Evolutionary conservation across 2,888 invertebrate species (phyloP), one percentile per base, ranked within the genome.

Genomic region (Autographa pulchrina): DNA sequence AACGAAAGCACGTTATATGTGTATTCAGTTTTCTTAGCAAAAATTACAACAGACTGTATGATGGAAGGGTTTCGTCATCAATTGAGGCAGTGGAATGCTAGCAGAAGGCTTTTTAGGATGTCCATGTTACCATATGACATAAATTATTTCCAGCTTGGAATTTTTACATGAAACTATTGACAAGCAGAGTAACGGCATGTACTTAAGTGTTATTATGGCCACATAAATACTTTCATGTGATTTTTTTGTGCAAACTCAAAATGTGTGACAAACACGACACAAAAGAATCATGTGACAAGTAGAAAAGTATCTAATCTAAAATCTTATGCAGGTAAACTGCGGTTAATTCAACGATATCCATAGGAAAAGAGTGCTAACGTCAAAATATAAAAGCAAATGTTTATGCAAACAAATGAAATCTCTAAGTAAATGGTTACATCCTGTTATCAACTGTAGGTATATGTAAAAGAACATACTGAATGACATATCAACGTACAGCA

Each of bases 271-370:
- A n/a, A n/a, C n/a, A 48, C 43, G 38, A 14, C 3, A 43, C n/a
- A n/a, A 7, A 16, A n/a, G 0, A n/a, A 48, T 3, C 48, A 48
- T 48, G 48, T 48, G 48, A 48, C 48, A n/a, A 16, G 6, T 1
- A 48, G 48, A 48, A 2, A 48, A n/a, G 48, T n/a, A 48, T n/a
- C 48, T 48, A 48, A 48, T 48, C 43, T n/a, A n/a, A 48, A n/a
- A 48, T 48, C 48, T n/a, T 48, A 48, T 48, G 48, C 48, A 48
- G 48, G 16, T 48, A n/a, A 48, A 48, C 48, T 48, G 48, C 48
- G n/a, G n/a, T 48, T 48, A 48, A 48, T 48, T 48, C 48, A 16
- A 48, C n/a, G 8, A 48, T n/a, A 48, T 48, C 48, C 48, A 48
- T 48, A 48, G 48, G 7, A 48, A 48, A 48, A 48, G 48, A 48